These are phyloP conservation scores for Cavia aperea DNA, from an alignment of 2,113 vertebrate genomes.

Conservation along the genomic window DNA sequence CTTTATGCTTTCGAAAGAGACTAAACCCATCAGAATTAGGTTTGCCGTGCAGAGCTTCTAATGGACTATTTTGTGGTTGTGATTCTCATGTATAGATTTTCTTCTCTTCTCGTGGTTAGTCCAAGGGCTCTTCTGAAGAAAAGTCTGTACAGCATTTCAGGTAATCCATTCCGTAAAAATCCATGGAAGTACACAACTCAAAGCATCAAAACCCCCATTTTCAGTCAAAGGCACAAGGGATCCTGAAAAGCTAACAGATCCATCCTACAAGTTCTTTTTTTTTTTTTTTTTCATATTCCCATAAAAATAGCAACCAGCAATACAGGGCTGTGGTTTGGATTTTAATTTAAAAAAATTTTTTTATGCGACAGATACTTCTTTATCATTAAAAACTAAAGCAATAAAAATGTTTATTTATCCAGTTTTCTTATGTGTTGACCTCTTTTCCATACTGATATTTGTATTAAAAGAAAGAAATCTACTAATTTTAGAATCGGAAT, in stretches of 20 bases:
- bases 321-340: not conserved
- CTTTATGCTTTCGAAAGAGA: not conserved
- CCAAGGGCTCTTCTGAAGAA: slow-evolving; percentile 35
- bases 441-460: not conserved
- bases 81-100: not conserved
- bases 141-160: slow-evolving; percentile 51
- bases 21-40: not conserved
- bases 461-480: not conserved
- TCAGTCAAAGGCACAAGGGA: slow-evolving; percentile 46
- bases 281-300: slow-evolving; percentile 21
- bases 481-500: not conserved
- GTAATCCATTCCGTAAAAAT: slow-evolving; percentile 35
- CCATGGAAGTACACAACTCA: slow-evolving; percentile 20
- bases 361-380: not conserved
- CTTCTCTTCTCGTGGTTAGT: not conserved
- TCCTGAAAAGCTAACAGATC: slow-evolving; percentile 45
- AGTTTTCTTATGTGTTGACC: not conserved
- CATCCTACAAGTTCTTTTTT: slow-evolving; percentile 2
- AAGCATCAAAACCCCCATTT: not conserved
- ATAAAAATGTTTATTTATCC: not conserved
- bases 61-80: not conserved
- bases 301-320: not conserved
- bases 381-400: not conserved
- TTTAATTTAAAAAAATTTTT: slow-evolving; percentile 52
- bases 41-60: not conserved